Evolutionary conservation across 37 sponge, comb jelly and placozoan genomes (phyloP), one percentile per base, ranked within the genome.

Genomic region (Axinella damicornis): DNA sequence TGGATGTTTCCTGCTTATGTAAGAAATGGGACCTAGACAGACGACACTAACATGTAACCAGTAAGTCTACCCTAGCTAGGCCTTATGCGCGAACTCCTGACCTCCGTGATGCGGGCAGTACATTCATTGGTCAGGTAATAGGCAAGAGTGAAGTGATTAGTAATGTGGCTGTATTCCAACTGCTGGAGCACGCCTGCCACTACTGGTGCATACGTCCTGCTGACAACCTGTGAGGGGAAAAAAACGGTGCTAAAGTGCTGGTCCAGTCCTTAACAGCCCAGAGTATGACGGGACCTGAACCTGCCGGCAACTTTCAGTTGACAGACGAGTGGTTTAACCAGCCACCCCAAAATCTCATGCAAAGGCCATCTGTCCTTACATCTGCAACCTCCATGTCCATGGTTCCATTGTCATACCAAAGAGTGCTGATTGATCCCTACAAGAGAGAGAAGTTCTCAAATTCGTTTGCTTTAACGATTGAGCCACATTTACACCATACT

Each of bases 171-270:
- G 77, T 79, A 95, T 27, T 34, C 37, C 89, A 95, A 92, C 46
- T 68, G 38, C 41, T 28, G 41, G 24, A 87, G 76, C 12, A 82
- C 71, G 0, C 95, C 95, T 31, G 95, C 89, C 37, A 95, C 92
- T 25, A 82, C 83, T 46, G 83, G 90, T 12, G 95, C 92, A 75
- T 95, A 95, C 27, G 92, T 95, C 40, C 95, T 53, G 57, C 92
- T 95, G 0, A 92, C 34, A 18, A 34, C 39, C 90, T 91, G 79
- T 15, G 67, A 41, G 21, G 65, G n/a, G n/a, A n/a, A 24, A 90
- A 69, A 5, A 31, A 20, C 19, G 22, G 20, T n/a, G 14, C 37
- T 53, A 6, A 57, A 1, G 35, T 24, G 53, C 0, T 24, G 31
- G 15, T 2, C n/a, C n/a, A n/a, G n/a, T n/a, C n/a, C n/a, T n/a